Percentiles rank a stretch among this genome's conserved stretches.
phyloP scores from a whole-genome alignment of 2,888 invertebrate species.

The Isoperla grammatica region DNA sequence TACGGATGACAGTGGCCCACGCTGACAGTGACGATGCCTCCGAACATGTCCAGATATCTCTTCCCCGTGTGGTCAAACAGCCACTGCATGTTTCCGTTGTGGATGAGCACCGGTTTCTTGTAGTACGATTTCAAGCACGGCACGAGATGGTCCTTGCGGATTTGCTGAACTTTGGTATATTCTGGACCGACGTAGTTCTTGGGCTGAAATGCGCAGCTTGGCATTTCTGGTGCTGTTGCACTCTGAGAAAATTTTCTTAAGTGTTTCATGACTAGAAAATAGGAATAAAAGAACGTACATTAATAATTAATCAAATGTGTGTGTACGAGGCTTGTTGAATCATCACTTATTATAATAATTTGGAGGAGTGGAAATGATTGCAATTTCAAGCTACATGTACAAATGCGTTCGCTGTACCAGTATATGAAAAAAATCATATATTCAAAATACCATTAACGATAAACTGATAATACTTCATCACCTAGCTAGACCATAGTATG shows the following conservation, averaged over 20 bases:
- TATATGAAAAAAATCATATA: too few species aligned
- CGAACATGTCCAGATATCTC: slow-evolving; percentile 91
- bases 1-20: slow-evolving; percentile 98
- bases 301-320: too few species aligned
- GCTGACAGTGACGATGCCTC: slow-evolving; percentile 94
- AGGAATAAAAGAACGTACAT: too few species aligned
- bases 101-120: slow-evolving; percentile 74
- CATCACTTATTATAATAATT: too few species aligned
- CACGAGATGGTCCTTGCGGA: slow-evolving; percentile 59
- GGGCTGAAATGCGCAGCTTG: slow-evolving; percentile 16
- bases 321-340: too few species aligned
- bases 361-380: too few species aligned
- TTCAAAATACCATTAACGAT: too few species aligned
- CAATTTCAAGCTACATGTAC: too few species aligned
- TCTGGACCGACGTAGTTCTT: slow-evolving; percentile 45
- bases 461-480: too few species aligned
- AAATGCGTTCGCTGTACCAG: too few species aligned
- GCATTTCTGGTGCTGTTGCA: slow-evolving; percentile 19
- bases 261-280: too few species aligned
- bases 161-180: slow-evolving; percentile 52
- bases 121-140: slow-evolving; percentile 70
- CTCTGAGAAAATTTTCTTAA: background rate
- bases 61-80: slow-evolving; percentile 79
- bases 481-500: too few species aligned
- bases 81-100: slow-evolving; percentile 89